phyloP scores from a whole-genome alignment of 1,140 invertebrate genomes.

The Tetramorium alpestre region DNA sequence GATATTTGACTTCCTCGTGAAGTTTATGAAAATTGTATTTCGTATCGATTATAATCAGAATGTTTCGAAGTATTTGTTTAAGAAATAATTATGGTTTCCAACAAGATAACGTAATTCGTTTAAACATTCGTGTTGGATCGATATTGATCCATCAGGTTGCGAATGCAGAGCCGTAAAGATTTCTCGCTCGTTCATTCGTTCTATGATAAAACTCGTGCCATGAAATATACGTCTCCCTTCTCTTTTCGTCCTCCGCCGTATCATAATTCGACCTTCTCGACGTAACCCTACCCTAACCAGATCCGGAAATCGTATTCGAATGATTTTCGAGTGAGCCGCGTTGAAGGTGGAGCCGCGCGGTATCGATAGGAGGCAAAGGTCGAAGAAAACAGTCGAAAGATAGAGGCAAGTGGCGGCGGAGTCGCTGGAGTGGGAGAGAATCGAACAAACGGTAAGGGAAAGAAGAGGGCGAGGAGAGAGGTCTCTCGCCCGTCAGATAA shows the following conservation, averaged over 20 bases:
- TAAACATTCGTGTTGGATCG: background rate
- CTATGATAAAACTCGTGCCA: background rate
- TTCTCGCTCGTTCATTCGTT: background rate
- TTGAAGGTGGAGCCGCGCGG: background rate
- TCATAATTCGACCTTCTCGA: conserved; percentile 39
- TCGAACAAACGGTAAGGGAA: conserved; percentile 16
- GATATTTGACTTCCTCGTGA: background rate
- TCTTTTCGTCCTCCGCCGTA: background rate
- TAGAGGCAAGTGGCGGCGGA: conserved; percentile 50
- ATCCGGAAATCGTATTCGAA: conserved; percentile 79
- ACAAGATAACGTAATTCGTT: background rate
- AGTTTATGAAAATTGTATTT: conserved; percentile 24
- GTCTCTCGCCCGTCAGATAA: conserved; percentile 80
- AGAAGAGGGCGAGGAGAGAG: conserved; percentile 66
- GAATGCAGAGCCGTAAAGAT: background rate
- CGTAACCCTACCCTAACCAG: conserved; percentile 65
- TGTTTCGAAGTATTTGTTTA: background rate
- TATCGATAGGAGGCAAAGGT: background rate
- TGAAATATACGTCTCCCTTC: background rate
- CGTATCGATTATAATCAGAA: background rate
- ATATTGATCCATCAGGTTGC: background rate
- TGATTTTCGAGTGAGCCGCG: conserved; percentile 76
- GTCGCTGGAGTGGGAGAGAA: background rate
- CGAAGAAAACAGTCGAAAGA: conserved; percentile 11
- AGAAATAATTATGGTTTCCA: background rate